Conservation (phyloP, 2,888 invertebrate species). For the Pemphredon lugubris region DNA sequence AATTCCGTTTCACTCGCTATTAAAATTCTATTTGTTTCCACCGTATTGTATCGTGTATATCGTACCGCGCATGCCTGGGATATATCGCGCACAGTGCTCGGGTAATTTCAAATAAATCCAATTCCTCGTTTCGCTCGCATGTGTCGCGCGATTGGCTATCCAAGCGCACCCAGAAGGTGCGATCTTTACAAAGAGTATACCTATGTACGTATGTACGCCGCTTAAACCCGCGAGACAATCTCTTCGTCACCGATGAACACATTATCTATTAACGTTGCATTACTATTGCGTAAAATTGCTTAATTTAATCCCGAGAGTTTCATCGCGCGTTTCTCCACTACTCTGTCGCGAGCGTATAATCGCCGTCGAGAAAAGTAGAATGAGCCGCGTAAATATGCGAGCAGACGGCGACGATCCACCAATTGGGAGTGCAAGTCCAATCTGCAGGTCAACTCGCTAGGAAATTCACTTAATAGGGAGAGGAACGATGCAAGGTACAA, state of each 20-base stretch:
- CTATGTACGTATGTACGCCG: no score
- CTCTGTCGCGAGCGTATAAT: no score
- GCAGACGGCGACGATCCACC: slow-evolving; percentile 20
- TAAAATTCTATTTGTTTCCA: no score
- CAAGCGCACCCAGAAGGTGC: slow-evolving; percentile 15
- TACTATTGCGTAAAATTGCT: background rate
- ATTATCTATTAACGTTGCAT: no score
- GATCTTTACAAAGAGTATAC: no score
- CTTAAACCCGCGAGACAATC: background rate
- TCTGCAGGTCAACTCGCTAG: slow-evolving; percentile 50
- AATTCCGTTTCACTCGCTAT: no score
- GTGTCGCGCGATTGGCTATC: slow-evolving; percentile 47
- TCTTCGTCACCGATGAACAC: background rate
- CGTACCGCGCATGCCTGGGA: slow-evolving; percentile 26
- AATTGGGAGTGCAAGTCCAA: slow-evolving; percentile 48
- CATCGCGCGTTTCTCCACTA: no score
- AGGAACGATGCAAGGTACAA: slow-evolving; percentile 29
- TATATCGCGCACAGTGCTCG: slow-evolving; percentile 36
- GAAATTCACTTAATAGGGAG: slow-evolving; percentile 44
- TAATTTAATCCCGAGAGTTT: background rate
- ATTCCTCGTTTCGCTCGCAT: slow-evolving; percentile 29
- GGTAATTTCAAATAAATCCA: slow-evolving; percentile 14
- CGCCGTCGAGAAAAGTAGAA: background rate
- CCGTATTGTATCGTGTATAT: slow-evolving; percentile 3
- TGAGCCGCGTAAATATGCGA: slow-evolving; percentile 3